phyloP scores from a whole-genome alignment of 2,797 vertebrate species.

The Pogoniulus pusillus region DNA sequence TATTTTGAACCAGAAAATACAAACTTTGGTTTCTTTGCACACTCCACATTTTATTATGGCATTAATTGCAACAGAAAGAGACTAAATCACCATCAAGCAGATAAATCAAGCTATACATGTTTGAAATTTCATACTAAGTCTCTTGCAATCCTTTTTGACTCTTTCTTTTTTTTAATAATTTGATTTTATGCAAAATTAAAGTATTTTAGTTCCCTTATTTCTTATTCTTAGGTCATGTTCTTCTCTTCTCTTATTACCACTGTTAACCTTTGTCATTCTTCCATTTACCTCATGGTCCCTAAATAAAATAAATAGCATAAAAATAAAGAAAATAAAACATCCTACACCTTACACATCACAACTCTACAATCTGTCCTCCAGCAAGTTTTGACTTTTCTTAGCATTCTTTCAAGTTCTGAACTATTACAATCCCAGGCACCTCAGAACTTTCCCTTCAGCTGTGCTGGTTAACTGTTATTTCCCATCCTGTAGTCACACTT shows the following conservation, averaged over 20 bases:
- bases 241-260: not conserved
- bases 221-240: not conserved
- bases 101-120: not conserved
- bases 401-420: not conserved
- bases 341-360: not conserved
- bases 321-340: no score
- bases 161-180: not conserved
- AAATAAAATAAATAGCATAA: not conserved
- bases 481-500: not conserved
- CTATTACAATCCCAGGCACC: not conserved
- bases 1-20: not conserved
- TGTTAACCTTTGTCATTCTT: not conserved
- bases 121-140: not conserved
- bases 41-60: not conserved
- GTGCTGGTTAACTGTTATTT: not conserved
- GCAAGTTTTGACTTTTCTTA: not conserved
- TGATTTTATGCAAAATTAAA: not conserved
- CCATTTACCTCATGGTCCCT: not conserved
- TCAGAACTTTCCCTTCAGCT: not conserved
- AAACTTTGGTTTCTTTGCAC: not conserved
- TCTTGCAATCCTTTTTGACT: not conserved
- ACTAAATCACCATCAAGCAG: not conserved
- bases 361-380: not conserved
- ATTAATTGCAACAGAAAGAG: not conserved
- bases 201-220: not conserved